Evolutionary conservation across 2,888 invertebrate genomes (phyloP), one percentile per base, ranked within the genome.

Genomic region (Antitype chi): DNA sequence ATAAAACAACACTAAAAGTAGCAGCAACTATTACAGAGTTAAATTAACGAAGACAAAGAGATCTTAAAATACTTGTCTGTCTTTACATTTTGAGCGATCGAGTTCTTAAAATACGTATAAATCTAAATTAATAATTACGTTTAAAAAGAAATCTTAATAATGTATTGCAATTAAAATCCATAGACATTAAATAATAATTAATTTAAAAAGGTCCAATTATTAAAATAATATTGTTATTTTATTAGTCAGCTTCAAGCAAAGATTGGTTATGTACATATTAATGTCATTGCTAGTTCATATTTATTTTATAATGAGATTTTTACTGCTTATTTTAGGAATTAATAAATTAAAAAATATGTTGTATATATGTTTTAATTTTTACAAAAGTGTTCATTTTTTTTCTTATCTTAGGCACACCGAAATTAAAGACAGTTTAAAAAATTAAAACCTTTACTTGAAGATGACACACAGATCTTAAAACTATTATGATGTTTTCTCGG

Each of bases 51-150:
- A 85, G 88, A 89, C 90, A 90, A 88, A 87, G 85, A 90, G 89
- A 90, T 90, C 91, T 90, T 90, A 90, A 76, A 88, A 88, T 89
- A 87, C 76, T 84, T 84, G 89, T 88, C 89, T 91, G 93, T 93
- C 93, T 93, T 93, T 92, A 89, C 83, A 90, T 89, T 90, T 95
- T 95, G 95, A 95, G 95, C 95, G 92, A 38, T 38, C 38, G 38
- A 38, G 38, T 92, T 85, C 89, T 90, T 88, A 90, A 90, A 90
- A 89, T 91, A 89, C 81, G 88, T 82, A 82, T 86, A 87, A 89
- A 80, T 85, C 87, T 89, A 85, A 79, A 83, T 78, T 86, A 79
- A 90, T 80, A 76, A 89, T 87, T 87, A 86, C 74, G 77, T 85
- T 85, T 85, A 88, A 84, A 88, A 89, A 85, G 55, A 89, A 86